Conservation (phyloP, 2,888 invertebrate genomes). For the Syrphus vitripennis region DNA sequence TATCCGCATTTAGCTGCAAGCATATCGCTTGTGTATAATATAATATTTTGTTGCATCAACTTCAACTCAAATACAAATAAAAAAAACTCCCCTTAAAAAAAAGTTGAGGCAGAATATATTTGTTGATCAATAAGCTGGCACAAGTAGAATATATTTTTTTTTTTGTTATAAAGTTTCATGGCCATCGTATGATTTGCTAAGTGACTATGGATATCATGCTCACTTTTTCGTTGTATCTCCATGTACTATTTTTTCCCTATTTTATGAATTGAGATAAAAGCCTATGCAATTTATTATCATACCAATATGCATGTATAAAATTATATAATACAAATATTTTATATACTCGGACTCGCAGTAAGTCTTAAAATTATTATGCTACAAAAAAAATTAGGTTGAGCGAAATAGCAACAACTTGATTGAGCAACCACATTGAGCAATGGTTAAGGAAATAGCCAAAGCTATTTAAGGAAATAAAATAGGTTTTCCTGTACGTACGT, state of each 20-base stretch:
- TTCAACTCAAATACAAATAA: conserved; percentile 4
- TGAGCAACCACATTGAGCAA: neutral
- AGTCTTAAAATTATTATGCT: neutral
- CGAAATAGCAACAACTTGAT: neutral
- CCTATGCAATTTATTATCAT: neutral
- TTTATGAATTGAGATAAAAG: neutral
- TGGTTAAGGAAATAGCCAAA: too few species aligned
- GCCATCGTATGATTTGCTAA: neutral
- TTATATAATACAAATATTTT: too few species aligned
- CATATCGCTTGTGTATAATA: conserved; percentile 20
- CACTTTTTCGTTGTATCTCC: neutral
- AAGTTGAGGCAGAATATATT: neutral
- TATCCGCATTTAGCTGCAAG: conserved; percentile 44
- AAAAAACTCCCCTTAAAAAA: neutral
- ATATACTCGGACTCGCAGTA: too few species aligned
- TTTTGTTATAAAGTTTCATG: neutral
- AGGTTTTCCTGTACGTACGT: too few species aligned
- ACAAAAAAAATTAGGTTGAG: too few species aligned
- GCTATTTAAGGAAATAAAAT: too few species aligned
- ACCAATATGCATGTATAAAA: too few species aligned
- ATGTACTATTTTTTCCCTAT: neutral
- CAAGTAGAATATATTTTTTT: neutral
- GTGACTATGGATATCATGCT: neutral
- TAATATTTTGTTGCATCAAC: conserved; percentile 1
- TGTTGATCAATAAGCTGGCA: conserved; percentile 9